Base-by-base conservation (phyloP, 2,888 invertebrate species). In the Heliconius aoede region DNA sequence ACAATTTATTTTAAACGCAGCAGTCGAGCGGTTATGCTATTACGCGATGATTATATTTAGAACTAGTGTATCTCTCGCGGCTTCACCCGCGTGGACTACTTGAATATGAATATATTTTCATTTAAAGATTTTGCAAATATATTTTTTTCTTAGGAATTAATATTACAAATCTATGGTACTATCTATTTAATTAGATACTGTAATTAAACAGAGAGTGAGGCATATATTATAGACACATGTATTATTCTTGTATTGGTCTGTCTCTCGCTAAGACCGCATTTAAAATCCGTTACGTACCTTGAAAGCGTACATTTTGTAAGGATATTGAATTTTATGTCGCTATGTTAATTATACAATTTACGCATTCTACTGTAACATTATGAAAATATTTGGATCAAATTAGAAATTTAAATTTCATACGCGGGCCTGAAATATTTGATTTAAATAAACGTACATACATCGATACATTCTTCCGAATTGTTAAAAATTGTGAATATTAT, bases 1-100 rank as follows among this genome's bases (percentile, higher is more conserved):
- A n/a, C n/a, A n/a, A n/a, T n/a, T n/a, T n/a, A n/a, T n/a, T n/a
- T n/a, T n/a, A n/a, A n/a, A n/a, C n/a, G n/a, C n/a, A n/a, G n/a
- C n/a, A n/a, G n/a, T n/a, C n/a, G n/a, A n/a, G n/a, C n/a, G n/a
- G n/a, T n/a, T n/a, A n/a, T n/a, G n/a, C n/a, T n/a, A n/a, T n/a
- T n/a, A n/a, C n/a, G n/a, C n/a, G n/a, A n/a, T n/a, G 82, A 84
- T 86, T 86, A 85, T 82, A 73, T 69, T 46, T 68, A 24, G 68
- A 74, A n/a, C 55, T 55, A 55, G 55, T n/a, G 55, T n/a, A 55
- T n/a, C 11, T 9, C n/a, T 8, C 55, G 4, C n/a, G 55, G n/a
- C 11, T n/a, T 55, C 11, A n/a, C 4, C 3, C 55, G 4, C 11
- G 3, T 55, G n/a, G 4, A 55, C n/a, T 55, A n/a, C n/a, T 4